Evolutionary conservation across 2,888 invertebrate species (phyloP), one percentile per base, ranked within the genome.

Genomic region (Artemia sp.): DNA sequence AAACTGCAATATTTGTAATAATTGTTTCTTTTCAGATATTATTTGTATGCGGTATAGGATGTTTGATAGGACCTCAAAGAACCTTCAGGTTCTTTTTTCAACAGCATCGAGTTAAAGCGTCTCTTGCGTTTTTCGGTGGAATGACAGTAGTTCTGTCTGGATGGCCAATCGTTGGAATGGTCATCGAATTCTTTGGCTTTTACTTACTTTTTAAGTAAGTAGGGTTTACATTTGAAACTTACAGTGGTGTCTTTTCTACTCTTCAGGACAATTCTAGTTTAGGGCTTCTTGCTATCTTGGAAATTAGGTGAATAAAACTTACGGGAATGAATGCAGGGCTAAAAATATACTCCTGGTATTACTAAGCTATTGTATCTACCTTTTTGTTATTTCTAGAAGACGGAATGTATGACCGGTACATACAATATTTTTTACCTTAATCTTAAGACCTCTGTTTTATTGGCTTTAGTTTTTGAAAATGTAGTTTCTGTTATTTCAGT

Each of bases 21-120:
- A 72, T 73, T 71, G 70, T 72, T 74, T 72, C 73, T 69, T 84
- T 85, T 67, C 82, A 98, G 97, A 91, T 98, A 73, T 82, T 99
- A 51, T 99, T 99, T 80, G 88, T 98, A 74, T 85, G 87, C 74
- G 98, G 98, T 1, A 82, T 98, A 70, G 91, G 89, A 14, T 94
- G 96, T 79, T 92, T 97, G 12, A 97, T 97, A 77, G 98, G 98
- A 1, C 83, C 96, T 51, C 90, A 93, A 78, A 81, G 96, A 77
- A 97, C 97, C 9, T 87, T 96, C 76, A 85, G 91, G 76, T 99
- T 98, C 80, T 98, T 99, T 82, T 98, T 98, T 79, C 97, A 98
- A 81, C 81, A 86, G 73, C 95, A 96, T 78, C 98, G 97, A 83
- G 81, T 90, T 69, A 92, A 89, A 82, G 96, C 91, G 0, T 88